Evolutionary conservation across 2,888 invertebrate genomes (phyloP).

Genomic region (Matsumyia berberina): DNA sequence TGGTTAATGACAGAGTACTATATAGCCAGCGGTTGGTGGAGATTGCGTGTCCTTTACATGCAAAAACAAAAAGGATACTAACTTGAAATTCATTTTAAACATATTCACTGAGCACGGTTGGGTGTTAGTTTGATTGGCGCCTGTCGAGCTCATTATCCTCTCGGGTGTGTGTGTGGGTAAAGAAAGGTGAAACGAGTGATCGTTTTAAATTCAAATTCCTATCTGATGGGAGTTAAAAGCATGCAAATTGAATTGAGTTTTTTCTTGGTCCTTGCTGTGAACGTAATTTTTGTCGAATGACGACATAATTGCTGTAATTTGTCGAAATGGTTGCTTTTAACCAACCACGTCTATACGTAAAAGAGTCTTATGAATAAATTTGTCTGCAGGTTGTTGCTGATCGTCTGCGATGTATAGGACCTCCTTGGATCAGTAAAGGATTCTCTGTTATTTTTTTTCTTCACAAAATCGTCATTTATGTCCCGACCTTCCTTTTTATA

Average conservation of each 20-base stretch:
- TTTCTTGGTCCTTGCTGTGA: neutral
- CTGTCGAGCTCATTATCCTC: neutral
- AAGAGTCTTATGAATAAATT: too few relatives aligned
- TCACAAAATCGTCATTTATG: too few relatives aligned
- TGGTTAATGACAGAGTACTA: constrained; percentile 38
- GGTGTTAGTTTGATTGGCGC: constrained; percentile 19
- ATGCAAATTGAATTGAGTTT: too few relatives aligned
- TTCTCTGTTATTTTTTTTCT: too few relatives aligned
- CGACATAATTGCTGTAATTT: too few relatives aligned
- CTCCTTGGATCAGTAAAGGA: too few relatives aligned
- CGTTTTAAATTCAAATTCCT: neutral
- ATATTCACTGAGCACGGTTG: neutral
- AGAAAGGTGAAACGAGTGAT: neutral
- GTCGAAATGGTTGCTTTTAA: too few relatives aligned
- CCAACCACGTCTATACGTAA: too few relatives aligned
- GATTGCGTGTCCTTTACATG: constrained; percentile 8
- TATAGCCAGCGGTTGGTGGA: constrained; percentile 20
- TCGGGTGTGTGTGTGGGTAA: too few relatives aligned
- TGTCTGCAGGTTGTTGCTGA: too few relatives aligned
- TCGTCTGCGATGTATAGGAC: too few relatives aligned
- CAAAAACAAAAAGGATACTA: neutral
- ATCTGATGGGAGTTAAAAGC: neutral
- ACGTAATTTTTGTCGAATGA: neutral
- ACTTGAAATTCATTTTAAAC: constrained; percentile 7
- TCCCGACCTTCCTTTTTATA: too few relatives aligned